phyloP scores from a whole-genome alignment of 2,113 vertebrate species.

The Labrus mixtus region DNA sequence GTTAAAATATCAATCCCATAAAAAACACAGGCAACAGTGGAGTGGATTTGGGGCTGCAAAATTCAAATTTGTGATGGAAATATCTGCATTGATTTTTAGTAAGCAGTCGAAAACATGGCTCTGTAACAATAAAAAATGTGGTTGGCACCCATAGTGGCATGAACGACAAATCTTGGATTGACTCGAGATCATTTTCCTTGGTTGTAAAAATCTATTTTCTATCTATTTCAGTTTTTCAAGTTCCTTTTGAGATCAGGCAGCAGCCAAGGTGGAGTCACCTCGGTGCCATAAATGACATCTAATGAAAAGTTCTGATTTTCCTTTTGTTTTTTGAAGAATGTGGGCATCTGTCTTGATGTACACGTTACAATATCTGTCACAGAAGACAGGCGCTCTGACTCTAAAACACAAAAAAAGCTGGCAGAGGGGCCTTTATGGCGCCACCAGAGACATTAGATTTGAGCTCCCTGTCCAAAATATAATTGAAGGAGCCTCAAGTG shows the following conservation, averaged over 20 bases:
- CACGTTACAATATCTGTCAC: conserved; percentile 33
- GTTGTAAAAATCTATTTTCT: background rate
- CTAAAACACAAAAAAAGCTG: conserved; percentile 25
- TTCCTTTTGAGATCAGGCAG: background rate
- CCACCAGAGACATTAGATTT: conserved; percentile 47
- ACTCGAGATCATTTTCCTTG: background rate
- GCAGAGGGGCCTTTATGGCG: conserved; percentile 34
- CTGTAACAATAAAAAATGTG: too few species aligned
- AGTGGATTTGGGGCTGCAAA: background rate
- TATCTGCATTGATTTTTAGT: background rate
- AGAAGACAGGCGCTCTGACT: conserved; percentile 17
- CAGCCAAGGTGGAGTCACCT: background rate
- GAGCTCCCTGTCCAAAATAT: conserved; percentile 37
- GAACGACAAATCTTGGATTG: background rate
- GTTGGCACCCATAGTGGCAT: too few species aligned
- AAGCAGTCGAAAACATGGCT: too few species aligned
- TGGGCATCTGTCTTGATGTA: conserved; percentile 11
- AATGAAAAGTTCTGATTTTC: conserved; percentile 14
- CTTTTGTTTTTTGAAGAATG: conserved; percentile 48
- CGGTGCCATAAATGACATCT: conserved; percentile 12
- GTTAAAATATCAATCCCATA: conserved; percentile 19
- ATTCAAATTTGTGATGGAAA: background rate
- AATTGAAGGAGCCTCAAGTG: conserved; percentile 50
- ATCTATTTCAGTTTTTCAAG: conserved; percentile 1
- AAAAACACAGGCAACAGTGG: conserved; percentile 1